Evolutionary conservation across 2,797 vertebrate genomes (phyloP).

Genomic region (Melanogrammus aeglefinus): DNA sequence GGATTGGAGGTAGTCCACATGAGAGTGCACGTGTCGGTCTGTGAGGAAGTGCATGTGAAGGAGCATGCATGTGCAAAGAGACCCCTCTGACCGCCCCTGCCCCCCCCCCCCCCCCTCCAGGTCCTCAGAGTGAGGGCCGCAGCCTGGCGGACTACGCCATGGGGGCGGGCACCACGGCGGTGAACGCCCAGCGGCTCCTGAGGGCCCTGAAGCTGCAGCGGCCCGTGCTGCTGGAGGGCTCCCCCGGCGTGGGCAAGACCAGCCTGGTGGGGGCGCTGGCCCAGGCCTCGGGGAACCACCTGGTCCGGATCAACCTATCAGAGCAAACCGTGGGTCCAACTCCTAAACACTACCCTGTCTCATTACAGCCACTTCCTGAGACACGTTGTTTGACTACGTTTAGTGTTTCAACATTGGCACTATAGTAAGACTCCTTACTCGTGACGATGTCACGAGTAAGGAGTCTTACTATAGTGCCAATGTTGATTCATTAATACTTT

Average conservation of each 20-base stretch:
- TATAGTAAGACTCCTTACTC: no score
- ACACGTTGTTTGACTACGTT: not conserved
- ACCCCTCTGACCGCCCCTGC: not conserved
- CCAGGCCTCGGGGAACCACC: constrained; percentile 88
- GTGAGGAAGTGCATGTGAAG: no score
- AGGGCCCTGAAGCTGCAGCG: constrained; percentile 89
- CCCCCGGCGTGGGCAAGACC: constrained; percentile 96
- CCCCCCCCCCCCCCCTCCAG: constrained; percentile 57
- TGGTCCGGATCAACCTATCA: constrained; percentile 95
- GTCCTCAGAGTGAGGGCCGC: constrained; percentile 72
- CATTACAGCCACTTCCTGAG: not conserved
- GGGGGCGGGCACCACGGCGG: constrained; percentile 86
- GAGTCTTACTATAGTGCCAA: no score
- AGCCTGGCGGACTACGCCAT: constrained; percentile 82
- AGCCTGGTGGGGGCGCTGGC: constrained; percentile 92
- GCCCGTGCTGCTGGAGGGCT: constrained; percentile 92
- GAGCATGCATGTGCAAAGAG: no score
- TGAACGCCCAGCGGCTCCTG: constrained; percentile 90
- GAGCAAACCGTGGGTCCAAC: constrained; percentile 86
- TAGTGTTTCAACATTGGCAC: no score
- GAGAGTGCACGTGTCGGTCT: no score
- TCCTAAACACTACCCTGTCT: no score
- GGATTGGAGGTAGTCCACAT: no score
- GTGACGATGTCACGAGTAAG: not conserved
- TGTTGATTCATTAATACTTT: not conserved